Evolutionary conservation across 2,888 invertebrate species (phyloP), one percentile per base, ranked within the genome.

Genomic region (Netelia melanura): DNA sequence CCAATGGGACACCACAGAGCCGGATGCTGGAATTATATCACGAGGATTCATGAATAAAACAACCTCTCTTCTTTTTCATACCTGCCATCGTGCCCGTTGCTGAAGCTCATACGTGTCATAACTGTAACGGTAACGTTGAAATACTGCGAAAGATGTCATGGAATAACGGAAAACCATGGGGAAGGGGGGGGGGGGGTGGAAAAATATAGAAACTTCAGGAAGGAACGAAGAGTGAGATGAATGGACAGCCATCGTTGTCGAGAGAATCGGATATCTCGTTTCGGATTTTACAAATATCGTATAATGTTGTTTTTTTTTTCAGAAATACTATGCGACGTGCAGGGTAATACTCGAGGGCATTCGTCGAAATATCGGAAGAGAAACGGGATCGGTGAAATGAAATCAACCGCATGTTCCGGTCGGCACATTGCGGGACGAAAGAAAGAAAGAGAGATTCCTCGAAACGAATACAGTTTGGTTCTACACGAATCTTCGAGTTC

Each of bases 391-490:
- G 48, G 11, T n/a, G 61, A 25, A 10, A 25, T 56, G 11, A 44
- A 38, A 75, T 56, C n/a, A 77, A 71, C 64, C 62, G 54, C 58
- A 78, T 68, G 17, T 78, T 74, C 64, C 48, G 74, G 58, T n/a
- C 44, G 23, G 30, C 72, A 77, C 38, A 65, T 77, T 77, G 52
- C n/a, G 17, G 52, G 23, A 10, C 23, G 65, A 71, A 79, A 61
- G 52, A 77, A 61, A 84, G 81, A 11, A 11, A 17, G 17, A 17
- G 17, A 58, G 71, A 80, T 82, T 85, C 79, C 38, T 61, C 61
- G 67, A 80, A 80, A 76, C 44, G 79, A 67, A 77, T 77, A 80
- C 85, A 80, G 82, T 85, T 85, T 74, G 56, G 62, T 71, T 48
- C 43, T 71, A 54, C 30, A 56, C 67, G 52, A 67, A 72, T 23